Percentiles rank a stretch among this genome's conserved stretches.
Evolutionary conservation across 2,113 vertebrate genomes (phyloP).

Genomic region (Nesogale talazaci): DNA sequence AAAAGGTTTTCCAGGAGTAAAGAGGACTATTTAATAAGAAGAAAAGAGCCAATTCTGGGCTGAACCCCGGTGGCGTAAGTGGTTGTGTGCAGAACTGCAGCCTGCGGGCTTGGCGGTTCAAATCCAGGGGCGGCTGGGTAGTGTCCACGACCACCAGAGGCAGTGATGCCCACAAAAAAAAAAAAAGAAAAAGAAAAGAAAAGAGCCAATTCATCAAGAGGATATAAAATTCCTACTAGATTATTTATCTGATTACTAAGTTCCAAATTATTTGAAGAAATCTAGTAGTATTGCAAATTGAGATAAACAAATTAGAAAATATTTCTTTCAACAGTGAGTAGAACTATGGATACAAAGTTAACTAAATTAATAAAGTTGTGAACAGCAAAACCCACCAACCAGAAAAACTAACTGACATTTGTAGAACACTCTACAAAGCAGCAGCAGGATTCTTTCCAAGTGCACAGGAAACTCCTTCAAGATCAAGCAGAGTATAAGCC

Average conservation of each 20-base stretch:
- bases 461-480: neutral
- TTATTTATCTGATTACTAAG: neutral
- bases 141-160: too few species aligned
- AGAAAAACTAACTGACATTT: neutral
- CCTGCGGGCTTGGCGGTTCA: too few species aligned
- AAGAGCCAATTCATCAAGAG: neutral
- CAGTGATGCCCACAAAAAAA: too few species aligned
- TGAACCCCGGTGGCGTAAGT: too few species aligned
- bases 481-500: neutral
- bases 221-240: neutral
- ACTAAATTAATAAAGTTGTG: slow-evolving; percentile 2
- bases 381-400: neutral
- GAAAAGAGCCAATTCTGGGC: neutral
- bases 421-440: neutral
- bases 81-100: too few species aligned
- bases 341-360: neutral
- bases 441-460: neutral
- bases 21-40: neutral
- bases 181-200: neutral
- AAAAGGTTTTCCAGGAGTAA: neutral
- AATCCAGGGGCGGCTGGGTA: too few species aligned
- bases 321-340: neutral
- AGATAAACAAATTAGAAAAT: neutral
- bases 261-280: slow-evolving; percentile 19
- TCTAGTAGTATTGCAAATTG: neutral